Percentiles rank a stretch among this genome's conserved stretches.
Evolutionary conservation across 2,113 vertebrate genomes (phyloP).

Genomic region (Bubo bubo): DNA sequence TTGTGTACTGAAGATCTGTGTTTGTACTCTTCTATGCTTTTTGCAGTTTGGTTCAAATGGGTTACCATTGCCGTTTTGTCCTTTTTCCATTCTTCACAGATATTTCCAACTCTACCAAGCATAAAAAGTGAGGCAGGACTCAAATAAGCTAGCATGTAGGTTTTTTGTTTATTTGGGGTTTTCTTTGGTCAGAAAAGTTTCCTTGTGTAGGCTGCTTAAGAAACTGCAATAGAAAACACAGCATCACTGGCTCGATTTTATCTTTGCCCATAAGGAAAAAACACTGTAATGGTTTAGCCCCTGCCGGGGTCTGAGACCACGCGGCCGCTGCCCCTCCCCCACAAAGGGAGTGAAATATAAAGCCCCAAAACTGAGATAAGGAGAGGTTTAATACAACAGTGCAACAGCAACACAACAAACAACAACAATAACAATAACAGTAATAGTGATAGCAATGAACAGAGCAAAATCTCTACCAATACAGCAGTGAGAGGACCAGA

Average conservation of each 20-base stretch:
- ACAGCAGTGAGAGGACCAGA: too few relatives aligned
- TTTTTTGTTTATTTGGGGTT: fast-evolving
- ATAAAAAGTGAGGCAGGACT: background rate
- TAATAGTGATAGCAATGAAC: too few relatives aligned
- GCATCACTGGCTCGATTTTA: background rate
- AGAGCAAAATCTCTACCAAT: too few relatives aligned
- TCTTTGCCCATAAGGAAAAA: background rate
- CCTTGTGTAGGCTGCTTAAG: background rate
- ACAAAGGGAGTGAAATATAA: too few relatives aligned
- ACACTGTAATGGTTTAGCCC: too few relatives aligned
- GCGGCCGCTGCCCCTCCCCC: too few relatives aligned
- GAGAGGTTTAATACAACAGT: too few relatives aligned
- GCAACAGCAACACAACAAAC: too few relatives aligned
- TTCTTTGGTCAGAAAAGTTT: background rate
- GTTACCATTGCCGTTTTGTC: background rate
- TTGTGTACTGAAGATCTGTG: background rate
- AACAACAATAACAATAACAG: too few relatives aligned
- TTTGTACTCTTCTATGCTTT: background rate
- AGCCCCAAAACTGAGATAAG: too few relatives aligned
- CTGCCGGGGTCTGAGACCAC: too few relatives aligned
- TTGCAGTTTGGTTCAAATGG: background rate
- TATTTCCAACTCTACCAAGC: background rate
- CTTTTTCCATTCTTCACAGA: background rate
- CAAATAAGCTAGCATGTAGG: background rate
- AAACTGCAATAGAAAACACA: background rate